Conservation (phyloP, 64 coral and sea anemone genomes). For the Anthopleura sola region DNA sequence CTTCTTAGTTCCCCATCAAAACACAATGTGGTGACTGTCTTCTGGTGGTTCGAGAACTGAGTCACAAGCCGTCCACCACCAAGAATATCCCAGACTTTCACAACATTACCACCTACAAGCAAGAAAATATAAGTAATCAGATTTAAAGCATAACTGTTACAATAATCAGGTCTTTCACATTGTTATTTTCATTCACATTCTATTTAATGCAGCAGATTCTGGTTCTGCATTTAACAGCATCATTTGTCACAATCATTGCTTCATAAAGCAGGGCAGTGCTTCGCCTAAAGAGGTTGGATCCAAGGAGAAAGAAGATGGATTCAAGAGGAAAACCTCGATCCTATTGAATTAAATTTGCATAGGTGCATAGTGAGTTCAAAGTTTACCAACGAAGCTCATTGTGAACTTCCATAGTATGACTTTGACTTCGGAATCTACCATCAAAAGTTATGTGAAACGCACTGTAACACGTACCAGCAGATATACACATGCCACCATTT, state of each 20-base stretch:
- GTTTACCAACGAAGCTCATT: too few species aligned
- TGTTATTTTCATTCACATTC: not conserved
- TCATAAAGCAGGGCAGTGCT: too few species aligned
- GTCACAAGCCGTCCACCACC: conserved; percentile 79
- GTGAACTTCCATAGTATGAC: too few species aligned
- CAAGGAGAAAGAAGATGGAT: too few species aligned
- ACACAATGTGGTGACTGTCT: conserved; percentile 89
- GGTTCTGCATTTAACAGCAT: too few species aligned
- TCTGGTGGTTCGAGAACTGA: conserved; percentile 95
- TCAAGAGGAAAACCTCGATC: too few species aligned
- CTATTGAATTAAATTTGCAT: too few species aligned
- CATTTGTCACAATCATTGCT: too few species aligned
- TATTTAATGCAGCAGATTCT: not conserved
- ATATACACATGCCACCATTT: conserved; percentile 67
- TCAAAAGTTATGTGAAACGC: too few species aligned
- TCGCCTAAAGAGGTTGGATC: too few species aligned
- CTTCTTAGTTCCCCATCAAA: conserved; percentile 81
- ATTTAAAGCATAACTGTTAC: not conserved
- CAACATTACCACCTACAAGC: conserved; percentile 67
- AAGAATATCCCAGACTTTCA: conserved; percentile 96
- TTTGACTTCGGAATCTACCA: too few species aligned
- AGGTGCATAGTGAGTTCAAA: too few species aligned
- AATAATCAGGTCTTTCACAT: not conserved
- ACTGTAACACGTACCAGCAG: conserved; percentile 86
- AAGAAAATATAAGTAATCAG: not conserved